A percentile compares a stretch with the other conserved stretches of the same genome.
Conservation (phyloP, 2,113 vertebrate species). For the Pungitius pungitius region DNA sequence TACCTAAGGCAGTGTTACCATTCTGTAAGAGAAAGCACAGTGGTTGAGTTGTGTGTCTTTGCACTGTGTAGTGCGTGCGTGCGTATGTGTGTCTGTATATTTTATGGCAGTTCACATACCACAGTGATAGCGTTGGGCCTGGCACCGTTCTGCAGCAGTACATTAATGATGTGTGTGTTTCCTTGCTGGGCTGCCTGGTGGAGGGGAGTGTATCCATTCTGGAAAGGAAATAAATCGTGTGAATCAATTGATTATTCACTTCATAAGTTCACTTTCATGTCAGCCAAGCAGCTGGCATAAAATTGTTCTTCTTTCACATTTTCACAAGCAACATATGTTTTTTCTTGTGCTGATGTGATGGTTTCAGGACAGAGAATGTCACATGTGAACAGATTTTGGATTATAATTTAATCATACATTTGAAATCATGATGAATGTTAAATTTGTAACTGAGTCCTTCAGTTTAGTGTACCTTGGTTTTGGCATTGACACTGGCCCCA, state of each 20-base stretch:
- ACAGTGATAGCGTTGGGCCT: slow-evolving; percentile 93
- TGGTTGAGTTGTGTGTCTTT: neutral
- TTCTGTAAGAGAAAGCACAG: slow-evolving; percentile 80
- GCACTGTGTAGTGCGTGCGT: accelerated
- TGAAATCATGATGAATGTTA: neutral
- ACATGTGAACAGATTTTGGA: no score
- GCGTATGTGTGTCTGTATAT: neutral
- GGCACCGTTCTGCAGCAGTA: slow-evolving; percentile 92
- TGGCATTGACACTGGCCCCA: slow-evolving; percentile 90
- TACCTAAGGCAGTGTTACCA: slow-evolving; percentile 94
- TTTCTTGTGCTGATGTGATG: neutral
- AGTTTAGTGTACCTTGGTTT: slow-evolving; percentile 88
- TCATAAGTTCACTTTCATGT: neutral
- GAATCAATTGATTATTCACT: neutral
- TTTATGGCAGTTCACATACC: slow-evolving; percentile 75
- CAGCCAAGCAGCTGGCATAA: neutral
- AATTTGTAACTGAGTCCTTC: neutral
- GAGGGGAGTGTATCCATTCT: slow-evolving; percentile 97
- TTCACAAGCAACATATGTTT: neutral
- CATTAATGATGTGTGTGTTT: slow-evolving; percentile 97
- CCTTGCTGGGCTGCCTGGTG: slow-evolving; percentile 98
- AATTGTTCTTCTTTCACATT: neutral
- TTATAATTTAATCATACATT: neutral
- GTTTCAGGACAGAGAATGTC: no score
- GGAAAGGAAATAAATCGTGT: slow-evolving; percentile 16